Conservation (phyloP, 2,113 vertebrate genomes). For the Eubucco bourcierii region DNA sequence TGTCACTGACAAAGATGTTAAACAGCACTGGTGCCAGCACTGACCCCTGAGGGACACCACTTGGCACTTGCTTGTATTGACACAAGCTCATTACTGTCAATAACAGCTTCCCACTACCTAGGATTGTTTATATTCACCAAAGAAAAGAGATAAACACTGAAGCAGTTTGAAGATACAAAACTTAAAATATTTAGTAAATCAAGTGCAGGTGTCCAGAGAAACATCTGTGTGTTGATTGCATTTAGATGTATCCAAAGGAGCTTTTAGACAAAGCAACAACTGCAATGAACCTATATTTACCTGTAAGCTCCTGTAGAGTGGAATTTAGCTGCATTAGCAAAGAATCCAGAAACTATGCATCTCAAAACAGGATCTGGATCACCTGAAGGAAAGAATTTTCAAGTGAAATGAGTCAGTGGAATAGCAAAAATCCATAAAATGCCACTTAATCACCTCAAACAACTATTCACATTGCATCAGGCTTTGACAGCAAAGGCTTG, state of each 20-base stretch:
- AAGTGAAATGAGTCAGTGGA: not conserved
- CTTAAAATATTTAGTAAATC: not conserved
- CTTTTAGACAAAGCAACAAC: not conserved
- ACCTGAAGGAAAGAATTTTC: constrained; percentile 73
- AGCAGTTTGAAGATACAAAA: not conserved
- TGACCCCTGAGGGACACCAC: too few relatives aligned
- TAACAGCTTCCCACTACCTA: not conserved
- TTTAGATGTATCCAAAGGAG: not conserved
- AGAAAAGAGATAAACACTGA: not conserved
- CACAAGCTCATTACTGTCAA: not conserved
- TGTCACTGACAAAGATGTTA: too few relatives aligned
- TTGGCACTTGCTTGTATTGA: not conserved
- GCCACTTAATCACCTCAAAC: not conserved
- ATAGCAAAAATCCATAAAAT: not conserved
- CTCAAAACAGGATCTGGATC: constrained; percentile 94
- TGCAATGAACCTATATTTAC: constrained; percentile 64
- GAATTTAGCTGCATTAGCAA: constrained; percentile 94
- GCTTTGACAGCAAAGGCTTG: not conserved
- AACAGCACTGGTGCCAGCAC: too few relatives aligned
- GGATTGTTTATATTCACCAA: not conserved
- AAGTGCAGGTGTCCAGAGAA: not conserved
- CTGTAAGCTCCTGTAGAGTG: constrained; percentile 95
- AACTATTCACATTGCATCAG: not conserved
- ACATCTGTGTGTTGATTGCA: not conserved
- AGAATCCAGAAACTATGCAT: constrained; percentile 96